phyloP scores from a whole-genome alignment of 2,113 vertebrate species.

The Myiozetetes cayanensis region DNA sequence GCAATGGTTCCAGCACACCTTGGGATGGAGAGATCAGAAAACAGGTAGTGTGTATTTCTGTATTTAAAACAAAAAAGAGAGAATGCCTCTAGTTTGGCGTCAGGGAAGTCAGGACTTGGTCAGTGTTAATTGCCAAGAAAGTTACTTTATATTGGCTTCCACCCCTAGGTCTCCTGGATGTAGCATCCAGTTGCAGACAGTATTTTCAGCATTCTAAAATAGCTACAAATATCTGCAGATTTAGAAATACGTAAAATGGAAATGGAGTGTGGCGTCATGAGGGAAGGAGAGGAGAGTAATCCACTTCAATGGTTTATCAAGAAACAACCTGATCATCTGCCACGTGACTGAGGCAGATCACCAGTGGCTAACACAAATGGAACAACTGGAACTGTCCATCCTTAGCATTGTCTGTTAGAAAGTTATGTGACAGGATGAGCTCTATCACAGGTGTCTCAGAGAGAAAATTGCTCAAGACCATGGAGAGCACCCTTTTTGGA shows the following conservation, averaged over 20 bases:
- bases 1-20: background rate
- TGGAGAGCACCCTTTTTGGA: background rate
- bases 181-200: background rate
- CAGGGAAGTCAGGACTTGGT: background rate
- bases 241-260: background rate
- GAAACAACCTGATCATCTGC: background rate
- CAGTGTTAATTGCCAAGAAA: background rate
- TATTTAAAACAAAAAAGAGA: background rate
- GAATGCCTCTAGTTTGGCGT: background rate
- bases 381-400: background rate
- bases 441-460: background rate
- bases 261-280: background rate
- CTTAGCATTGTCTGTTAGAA: background rate
- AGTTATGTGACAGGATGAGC: background rate
- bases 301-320: background rate
- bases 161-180: background rate
- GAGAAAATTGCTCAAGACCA: background rate
- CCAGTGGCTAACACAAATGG: background rate
- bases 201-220: background rate
- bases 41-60: background rate
- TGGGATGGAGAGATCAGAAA: background rate
- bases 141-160: background rate
- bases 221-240: background rate
- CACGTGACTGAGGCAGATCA: background rate
- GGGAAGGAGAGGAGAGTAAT: background rate